Evolutionary conservation across 2,113 vertebrate species (phyloP).

Genomic region (Zingel zingel): DNA sequence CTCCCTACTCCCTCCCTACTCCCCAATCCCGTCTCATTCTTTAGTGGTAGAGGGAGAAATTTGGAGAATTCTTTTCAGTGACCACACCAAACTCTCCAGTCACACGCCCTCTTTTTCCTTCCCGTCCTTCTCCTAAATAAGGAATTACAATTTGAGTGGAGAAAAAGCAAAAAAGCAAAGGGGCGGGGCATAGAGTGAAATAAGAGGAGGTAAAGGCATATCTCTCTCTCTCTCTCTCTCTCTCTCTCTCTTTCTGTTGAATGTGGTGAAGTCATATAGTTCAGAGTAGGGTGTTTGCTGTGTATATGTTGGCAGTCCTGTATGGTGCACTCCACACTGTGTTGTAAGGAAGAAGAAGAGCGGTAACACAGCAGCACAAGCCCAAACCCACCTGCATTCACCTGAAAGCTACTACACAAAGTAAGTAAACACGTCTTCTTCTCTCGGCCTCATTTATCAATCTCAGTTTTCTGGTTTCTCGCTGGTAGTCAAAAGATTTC

Average conservation of each 20-base stretch:
- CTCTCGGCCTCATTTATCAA: neutral
- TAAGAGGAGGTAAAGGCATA: slow-evolving; percentile 62
- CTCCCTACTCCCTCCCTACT: slow-evolving; percentile 28
- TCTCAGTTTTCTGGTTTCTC: slow-evolving; percentile 32
- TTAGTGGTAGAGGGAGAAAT: slow-evolving; percentile 73
- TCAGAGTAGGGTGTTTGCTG: slow-evolving; percentile 59
- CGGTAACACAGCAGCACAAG: slow-evolving; percentile 20
- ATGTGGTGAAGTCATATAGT: slow-evolving; percentile 69
- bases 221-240: slow-evolving; percentile 44
- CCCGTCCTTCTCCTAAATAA: slow-evolving; percentile 80
- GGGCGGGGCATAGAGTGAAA: slow-evolving; percentile 72
- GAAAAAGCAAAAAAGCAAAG: slow-evolving; percentile 57
- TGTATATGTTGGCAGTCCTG: slow-evolving; percentile 35
- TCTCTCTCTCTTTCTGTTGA: slow-evolving; percentile 43
- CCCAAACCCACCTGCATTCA: slow-evolving; percentile 55
- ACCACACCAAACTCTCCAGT: slow-evolving; percentile 75
- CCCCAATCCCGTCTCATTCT: slow-evolving; percentile 41
- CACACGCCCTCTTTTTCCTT: slow-evolving; percentile 67
- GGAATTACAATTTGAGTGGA: slow-evolving; percentile 70
- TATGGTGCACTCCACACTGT: slow-evolving; percentile 41
- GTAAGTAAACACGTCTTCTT: slow-evolving; percentile 61
- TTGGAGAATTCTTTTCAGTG: slow-evolving; percentile 79
- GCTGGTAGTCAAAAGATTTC: neutral
- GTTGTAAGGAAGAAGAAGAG: slow-evolving; percentile 60
- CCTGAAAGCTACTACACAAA: slow-evolving; percentile 58